Base-by-base conservation (phyloP, 2,797 vertebrate genomes). In the Toxotes lorentzi region DNA sequence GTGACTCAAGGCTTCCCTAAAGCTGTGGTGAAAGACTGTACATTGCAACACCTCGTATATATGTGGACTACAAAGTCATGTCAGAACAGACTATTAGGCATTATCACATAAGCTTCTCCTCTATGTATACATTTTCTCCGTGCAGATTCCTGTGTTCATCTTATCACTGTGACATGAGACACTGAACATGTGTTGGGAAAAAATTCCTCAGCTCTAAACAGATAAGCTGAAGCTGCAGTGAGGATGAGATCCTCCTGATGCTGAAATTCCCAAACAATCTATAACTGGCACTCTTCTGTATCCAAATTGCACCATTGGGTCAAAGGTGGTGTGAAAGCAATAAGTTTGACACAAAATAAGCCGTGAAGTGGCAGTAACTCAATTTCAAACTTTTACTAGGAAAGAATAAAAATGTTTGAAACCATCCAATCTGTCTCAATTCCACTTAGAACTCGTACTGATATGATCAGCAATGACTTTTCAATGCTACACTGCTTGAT, bases 101-200 rank as follows among this genome's bases (percentile, higher is more conserved):
- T 76, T 72, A 79, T 62, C 73, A 10, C 35, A 64, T 17, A 12
- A 82, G 73, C 61, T 2, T n/a, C 53, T 63, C n/a, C 45, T 59
- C 21, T 23, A 7, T 85, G 78, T 84, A 48, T 86, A 70, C 56
- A 73, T 84, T 65, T 70, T 61, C 43, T 69, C 35, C 0, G 30
- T 23, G 23, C 61, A 60, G 27, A 72, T 66, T 81, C 58, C 45
- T 48, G 21, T 38, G 62, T 45, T 59, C 8, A 24, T 78, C 69
- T 88, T 85, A 87, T 88, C 76, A 63, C 40, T 41, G 1, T 76
- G 81, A 82, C 56, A 72, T 16, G 35, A 89, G 76, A 81, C 68
- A 66, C 14, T 79, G 41, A 79, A 74, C 80, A 89, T 90, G 75
- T 56, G 76, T 78, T 53, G 59, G 48, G 79, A 51, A 41, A 56